Base-by-base conservation (phyloP, 2,888 invertebrate species). In the Hoplodrina ambigua region DNA sequence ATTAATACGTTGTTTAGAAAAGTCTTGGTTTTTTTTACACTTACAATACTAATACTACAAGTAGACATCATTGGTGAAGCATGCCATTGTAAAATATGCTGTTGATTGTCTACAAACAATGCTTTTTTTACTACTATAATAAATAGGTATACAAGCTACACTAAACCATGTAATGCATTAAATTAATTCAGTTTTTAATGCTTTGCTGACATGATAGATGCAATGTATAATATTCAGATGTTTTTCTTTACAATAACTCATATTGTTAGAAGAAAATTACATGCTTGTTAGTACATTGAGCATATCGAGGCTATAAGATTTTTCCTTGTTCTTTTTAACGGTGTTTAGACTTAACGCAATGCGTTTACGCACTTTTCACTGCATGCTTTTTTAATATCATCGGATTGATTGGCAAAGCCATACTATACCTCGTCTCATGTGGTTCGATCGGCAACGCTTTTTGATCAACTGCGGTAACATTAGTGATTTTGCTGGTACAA, bases 381-480 rank as follows among this genome's bases (percentile, higher is more conserved):
- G 79, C 65, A 64, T 78, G 75, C 11, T 77, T 13, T 60, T 60
- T 49, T 41, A 49, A 59, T 7, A 20, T 46, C 25, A 30, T 54
- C 25, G 41, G 41, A 41, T 66, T 54, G 13, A 53, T 75, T 53
- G 52, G 19, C 53, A 64, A 69, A 69, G 30, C 60, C 30, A 62
- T 52, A 76, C 62, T 75, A 59, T 75, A 59, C 25, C 57, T 57
- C 75, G 76, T 76, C 80, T 76, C 80, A 67, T 75, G 80, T 59
- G 58, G 20, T 57, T 58, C 25, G 37, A 55, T 64, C 74, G 59
- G 64, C 46, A 20, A 52, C 54, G 72, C 65, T 78, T 56, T 41
- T 44, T 46, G 30, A 63, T 37, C 25, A 41, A 53, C 11, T 55
- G 17, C 44, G 19, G 25, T 55, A 55, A 44, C 25, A 46, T 62